A percentile compares a stretch with the other conserved stretches of the same genome.
These are phyloP conservation scores for Cheirogaleus medius DNA, from an alignment of 2,113 vertebrate species.

Conservation along the genomic window DNA sequence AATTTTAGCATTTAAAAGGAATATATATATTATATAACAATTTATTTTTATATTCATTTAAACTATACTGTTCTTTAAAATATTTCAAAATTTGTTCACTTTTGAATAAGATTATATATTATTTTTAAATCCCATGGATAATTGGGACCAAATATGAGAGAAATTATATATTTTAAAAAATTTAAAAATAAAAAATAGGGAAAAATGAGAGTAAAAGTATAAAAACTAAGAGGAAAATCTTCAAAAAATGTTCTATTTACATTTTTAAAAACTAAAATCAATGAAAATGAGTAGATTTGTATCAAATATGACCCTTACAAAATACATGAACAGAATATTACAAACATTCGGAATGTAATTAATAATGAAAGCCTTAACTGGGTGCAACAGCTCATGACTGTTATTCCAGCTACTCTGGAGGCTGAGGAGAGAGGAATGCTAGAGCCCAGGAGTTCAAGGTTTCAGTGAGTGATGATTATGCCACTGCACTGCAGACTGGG, in stretches of 20 bases:
- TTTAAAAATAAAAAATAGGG: neutral
- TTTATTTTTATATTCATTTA: neutral
- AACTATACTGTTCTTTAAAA: neutral
- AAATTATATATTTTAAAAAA: neutral
- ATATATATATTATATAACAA: neutral
- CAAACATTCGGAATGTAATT: neutral
- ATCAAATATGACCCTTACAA: neutral
- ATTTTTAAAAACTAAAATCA: neutral
- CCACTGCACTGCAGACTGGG: no score
- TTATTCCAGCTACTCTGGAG: no score
- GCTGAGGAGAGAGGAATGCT: no score
- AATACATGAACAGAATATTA: neutral
- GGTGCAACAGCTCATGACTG: no score
- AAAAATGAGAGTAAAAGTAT: neutral
- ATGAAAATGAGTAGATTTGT: neutral
- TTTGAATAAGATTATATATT: neutral
- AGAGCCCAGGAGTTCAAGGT: no score
- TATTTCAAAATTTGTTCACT: neutral
- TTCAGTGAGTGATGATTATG: no score
- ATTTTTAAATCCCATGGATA: neutral
- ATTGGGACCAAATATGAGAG: neutral
- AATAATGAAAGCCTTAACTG: neutral
- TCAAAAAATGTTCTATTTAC: neutral
- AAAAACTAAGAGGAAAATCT: neutral
- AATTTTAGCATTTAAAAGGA: neutral